These are phyloP conservation scores for Sparus aurata DNA, from an alignment of 2,797 vertebrate genomes.

Conservation along the genomic window DNA sequence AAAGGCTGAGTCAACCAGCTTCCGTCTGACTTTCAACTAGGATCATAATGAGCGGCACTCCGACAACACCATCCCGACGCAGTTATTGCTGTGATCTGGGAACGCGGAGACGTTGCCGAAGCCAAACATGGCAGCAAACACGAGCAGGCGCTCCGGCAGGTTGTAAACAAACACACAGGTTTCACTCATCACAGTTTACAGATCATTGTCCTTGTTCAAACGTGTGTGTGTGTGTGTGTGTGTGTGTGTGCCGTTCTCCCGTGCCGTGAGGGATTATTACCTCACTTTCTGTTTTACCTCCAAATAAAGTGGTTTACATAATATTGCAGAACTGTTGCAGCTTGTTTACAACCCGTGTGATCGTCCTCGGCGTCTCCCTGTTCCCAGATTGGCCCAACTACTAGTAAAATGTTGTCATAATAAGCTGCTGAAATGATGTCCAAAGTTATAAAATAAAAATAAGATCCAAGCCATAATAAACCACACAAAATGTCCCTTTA, in stretches of 20 bases:
- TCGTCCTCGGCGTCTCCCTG: neutral
- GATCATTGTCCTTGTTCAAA: neutral
- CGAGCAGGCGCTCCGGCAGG: neutral
- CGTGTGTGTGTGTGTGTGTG: too few relatives aligned
- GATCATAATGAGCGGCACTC: too few relatives aligned
- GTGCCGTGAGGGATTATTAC: neutral
- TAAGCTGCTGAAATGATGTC: neutral
- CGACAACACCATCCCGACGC: neutral
- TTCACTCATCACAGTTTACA: neutral
- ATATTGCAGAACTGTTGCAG: neutral
- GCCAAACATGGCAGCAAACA: neutral
- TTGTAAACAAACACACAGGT: neutral
- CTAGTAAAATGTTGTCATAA: conserved; percentile 2
- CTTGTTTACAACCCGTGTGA: conserved; percentile 1
- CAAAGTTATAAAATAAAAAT: neutral
- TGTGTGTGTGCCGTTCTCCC: neutral
- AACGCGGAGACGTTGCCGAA: neutral
- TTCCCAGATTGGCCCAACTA: neutral
- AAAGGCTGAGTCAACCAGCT: too few relatives aligned
- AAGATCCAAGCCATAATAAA: neutral
- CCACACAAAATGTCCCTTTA: neutral
- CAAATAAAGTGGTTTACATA: neutral
- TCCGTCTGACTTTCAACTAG: too few relatives aligned
- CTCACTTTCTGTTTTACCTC: neutral
- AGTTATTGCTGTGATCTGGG: neutral